A percentile compares a stretch with the other conserved stretches of the same genome.
These are phyloP conservation scores for Eupeodes latifasciatus DNA, from an alignment of 2,888 invertebrate genomes.

Conservation along the genomic window DNA sequence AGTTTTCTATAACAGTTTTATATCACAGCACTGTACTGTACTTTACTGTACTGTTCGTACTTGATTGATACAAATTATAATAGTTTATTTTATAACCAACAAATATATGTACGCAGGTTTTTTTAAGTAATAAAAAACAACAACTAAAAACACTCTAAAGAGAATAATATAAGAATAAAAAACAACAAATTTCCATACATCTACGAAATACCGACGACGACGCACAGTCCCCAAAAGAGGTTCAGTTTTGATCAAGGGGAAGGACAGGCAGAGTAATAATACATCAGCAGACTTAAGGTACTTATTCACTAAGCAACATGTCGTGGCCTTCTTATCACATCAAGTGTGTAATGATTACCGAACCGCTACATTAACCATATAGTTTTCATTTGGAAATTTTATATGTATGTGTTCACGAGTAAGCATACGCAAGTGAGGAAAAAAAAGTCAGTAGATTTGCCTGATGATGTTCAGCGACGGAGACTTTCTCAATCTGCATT, in stretches of 20 bases:
- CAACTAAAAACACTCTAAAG: not conserved
- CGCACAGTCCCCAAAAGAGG: not conserved
- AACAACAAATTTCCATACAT: constrained; percentile 2
- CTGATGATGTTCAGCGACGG: not conserved
- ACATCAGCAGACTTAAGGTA: constrained; percentile 2
- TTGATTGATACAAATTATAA: constrained; percentile 22
- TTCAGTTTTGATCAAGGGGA: not conserved
- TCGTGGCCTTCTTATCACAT: constrained; percentile 75
- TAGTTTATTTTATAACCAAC: constrained; percentile 24
- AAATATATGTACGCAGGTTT: constrained; percentile 47
- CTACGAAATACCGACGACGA: not conserved
- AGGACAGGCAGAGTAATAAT: not conserved
- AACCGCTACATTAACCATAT: constrained; percentile 60
- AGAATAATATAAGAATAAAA: constrained; percentile 20
- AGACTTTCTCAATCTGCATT: constrained; percentile 9
- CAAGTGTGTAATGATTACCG: constrained; percentile 71
- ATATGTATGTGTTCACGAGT: no score
- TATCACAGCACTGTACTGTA: constrained; percentile 14
- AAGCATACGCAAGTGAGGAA: not conserved
- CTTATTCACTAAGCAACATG: constrained; percentile 64
- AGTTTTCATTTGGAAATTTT: constrained; percentile 10
- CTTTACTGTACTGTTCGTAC: not conserved
- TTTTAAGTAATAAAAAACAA: constrained; percentile 36
- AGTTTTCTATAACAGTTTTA: not conserved
- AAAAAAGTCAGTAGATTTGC: constrained; percentile 4